Evolutionary conservation across 2,888 invertebrate genomes (phyloP).

Genomic region (Drosophila mettleri): DNA sequence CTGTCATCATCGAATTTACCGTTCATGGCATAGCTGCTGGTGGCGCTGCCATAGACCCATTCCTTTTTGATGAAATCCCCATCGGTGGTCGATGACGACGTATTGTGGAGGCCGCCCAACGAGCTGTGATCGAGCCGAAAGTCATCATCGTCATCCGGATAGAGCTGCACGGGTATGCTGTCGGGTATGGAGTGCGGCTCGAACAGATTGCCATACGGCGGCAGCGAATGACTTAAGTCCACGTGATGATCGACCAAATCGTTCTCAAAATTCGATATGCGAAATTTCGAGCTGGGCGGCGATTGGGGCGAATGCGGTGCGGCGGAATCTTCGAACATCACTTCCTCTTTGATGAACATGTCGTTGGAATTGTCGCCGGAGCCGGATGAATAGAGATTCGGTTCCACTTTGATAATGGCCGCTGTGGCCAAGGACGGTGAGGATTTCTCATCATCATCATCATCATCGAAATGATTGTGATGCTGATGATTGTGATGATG

Average conservation of each 20-base stretch:
- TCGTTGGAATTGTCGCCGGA: conserved; percentile 84
- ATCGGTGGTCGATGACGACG: conserved; percentile 84
- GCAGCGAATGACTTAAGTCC: conserved; percentile 83
- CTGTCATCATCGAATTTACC: conserved; percentile 84
- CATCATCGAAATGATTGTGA: conserved; percentile 77
- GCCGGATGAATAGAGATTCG: conserved; percentile 84
- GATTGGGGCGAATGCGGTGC: conserved; percentile 84
- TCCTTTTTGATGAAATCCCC: conserved; percentile 85
- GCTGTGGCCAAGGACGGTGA: conserved; percentile 85
- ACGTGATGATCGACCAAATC: conserved; percentile 84
- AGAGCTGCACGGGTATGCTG: conserved; percentile 83
- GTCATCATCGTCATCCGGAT: conserved; percentile 84
- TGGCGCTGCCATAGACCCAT: conserved; percentile 83
- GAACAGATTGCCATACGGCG: conserved; percentile 84
- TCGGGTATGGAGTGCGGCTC: conserved; percentile 84
- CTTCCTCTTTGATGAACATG: conserved; percentile 84
- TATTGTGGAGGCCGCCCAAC: conserved; percentile 80
- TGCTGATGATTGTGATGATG: conserved; percentile 46
- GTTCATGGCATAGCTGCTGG: conserved; percentile 83
- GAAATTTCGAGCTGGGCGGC: conserved; percentile 84
- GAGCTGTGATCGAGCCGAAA: conserved; percentile 84
- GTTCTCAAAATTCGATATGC: conserved; percentile 83
- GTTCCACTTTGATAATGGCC: conserved; percentile 84
- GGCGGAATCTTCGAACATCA: conserved; percentile 83
- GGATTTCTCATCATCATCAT: conserved; percentile 83